A percentile compares a stretch with the other conserved stretches of the same genome.
Conservation (phyloP, 2,113 vertebrate genomes). For the Pandion haliaetus region DNA sequence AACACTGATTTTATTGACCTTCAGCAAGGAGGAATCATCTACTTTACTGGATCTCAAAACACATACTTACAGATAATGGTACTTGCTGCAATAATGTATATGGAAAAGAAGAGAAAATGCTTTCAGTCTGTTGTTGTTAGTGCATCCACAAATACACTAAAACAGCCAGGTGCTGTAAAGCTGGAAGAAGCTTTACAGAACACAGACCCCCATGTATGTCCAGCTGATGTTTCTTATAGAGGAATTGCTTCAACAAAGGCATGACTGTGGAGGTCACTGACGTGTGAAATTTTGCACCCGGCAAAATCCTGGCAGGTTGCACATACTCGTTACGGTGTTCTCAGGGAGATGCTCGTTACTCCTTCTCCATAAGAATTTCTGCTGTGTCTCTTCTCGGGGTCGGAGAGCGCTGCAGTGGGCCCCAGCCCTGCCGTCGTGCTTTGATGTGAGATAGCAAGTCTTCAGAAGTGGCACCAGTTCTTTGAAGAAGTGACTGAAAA, state of each 20-base stretch:
- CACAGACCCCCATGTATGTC: too few relatives aligned
- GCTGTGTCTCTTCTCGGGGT: neutral
- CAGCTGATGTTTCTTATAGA: neutral
- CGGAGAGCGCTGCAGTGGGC: neutral
- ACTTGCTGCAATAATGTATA: neutral
- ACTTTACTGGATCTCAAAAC: neutral
- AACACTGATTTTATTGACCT: neutral
- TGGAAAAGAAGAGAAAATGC: neutral
- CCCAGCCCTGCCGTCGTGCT: neutral
- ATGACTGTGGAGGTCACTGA: neutral
- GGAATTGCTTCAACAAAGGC: neutral
- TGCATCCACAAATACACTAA: neutral
- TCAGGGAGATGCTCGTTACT: neutral
- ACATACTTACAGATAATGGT: neutral
- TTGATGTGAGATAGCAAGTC: neutral
- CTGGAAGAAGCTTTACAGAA: neutral
- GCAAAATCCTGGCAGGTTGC: neutral
- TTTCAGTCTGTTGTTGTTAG: neutral
- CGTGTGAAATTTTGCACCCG: neutral
- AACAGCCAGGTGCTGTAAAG: neutral
- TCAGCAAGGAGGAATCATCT: neutral
- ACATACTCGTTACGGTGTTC: fast-evolving
- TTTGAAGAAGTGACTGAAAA: neutral
- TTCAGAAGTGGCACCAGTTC: neutral
- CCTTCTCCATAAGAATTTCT: neutral